Percentiles rank a stretch among this genome's conserved stretches.
phyloP scores from a whole-genome alignment of 2,888 invertebrate species.

The Petrolisthes manimaculis region DNA sequence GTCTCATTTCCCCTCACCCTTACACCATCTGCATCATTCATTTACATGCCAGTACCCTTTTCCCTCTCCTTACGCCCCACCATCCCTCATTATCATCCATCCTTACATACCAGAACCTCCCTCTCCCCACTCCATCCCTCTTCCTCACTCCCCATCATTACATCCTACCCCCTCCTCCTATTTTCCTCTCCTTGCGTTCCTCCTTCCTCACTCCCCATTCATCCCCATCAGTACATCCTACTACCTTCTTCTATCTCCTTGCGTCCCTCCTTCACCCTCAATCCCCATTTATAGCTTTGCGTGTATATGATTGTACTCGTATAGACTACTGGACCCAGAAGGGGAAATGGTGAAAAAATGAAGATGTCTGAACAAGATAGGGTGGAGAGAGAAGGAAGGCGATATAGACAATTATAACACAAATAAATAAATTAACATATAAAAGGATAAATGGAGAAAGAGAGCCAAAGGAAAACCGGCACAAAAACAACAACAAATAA shows the following conservation, averaged over 20 bases:
- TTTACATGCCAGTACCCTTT: not conserved
- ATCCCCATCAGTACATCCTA: not conserved
- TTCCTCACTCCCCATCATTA: not conserved
- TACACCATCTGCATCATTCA: not conserved
- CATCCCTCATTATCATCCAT: not conserved
- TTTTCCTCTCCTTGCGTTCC: not conserved
- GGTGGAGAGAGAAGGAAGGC: not conserved
- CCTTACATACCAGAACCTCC: not conserved
- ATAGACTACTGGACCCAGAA: not conserved
- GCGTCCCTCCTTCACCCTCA: not conserved
- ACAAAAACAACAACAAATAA: too few relatives aligned
- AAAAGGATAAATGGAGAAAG: too few relatives aligned
- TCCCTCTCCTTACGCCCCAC: not conserved
- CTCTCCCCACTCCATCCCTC: not conserved
- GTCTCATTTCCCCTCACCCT: not conserved
- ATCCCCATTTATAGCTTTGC: not conserved
- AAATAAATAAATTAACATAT: too few relatives aligned
- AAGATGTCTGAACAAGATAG: not conserved
- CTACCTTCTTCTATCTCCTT: not conserved
- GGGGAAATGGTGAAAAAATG: not conserved
- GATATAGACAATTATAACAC: too few relatives aligned
- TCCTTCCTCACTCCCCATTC: not conserved
- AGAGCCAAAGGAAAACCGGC: too few relatives aligned
- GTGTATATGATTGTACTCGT: not conserved
- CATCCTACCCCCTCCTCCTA: not conserved